Conservation (phyloP, 2,113 vertebrate genomes). For the Rhynchopsitta pachyrhyncha region DNA sequence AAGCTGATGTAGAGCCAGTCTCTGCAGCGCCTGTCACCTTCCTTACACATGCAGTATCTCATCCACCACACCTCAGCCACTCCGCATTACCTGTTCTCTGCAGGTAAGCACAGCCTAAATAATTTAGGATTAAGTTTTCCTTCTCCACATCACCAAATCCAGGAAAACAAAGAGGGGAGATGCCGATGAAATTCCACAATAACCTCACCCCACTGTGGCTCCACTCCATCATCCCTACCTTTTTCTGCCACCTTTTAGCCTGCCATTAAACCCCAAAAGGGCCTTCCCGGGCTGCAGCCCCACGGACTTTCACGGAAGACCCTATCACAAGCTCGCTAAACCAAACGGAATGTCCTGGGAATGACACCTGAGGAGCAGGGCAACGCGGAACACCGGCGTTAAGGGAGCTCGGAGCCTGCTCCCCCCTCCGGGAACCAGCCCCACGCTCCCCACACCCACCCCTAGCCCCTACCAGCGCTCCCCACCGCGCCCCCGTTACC, state of each 20-base stretch:
- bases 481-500: accelerated
- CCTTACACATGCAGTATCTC: not conserved
- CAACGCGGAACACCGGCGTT: accelerated
- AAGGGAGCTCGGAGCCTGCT: too few species aligned
- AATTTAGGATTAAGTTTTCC: not conserved
- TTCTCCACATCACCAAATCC: not conserved
- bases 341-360: accelerated
- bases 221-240: not conserved
- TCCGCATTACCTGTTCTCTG: not conserved
- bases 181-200: not conserved
- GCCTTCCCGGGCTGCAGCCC: not conserved
- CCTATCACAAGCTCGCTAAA: not conserved
- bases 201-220: accelerated
- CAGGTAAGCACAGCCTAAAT: not conserved
- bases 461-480: accelerated
- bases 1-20: not conserved
- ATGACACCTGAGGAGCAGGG: accelerated
- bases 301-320: accelerated
- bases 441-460: accelerated
- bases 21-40: not conserved
- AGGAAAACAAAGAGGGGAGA: not conserved
- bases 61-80: not conserved
- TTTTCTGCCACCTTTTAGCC: not conserved
- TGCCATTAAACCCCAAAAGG: not conserved
- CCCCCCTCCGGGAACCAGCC: too few species aligned